These are phyloP conservation scores for Eilema griseolum DNA, from an alignment of 2,888 invertebrate species.

Conservation along the genomic window DNA sequence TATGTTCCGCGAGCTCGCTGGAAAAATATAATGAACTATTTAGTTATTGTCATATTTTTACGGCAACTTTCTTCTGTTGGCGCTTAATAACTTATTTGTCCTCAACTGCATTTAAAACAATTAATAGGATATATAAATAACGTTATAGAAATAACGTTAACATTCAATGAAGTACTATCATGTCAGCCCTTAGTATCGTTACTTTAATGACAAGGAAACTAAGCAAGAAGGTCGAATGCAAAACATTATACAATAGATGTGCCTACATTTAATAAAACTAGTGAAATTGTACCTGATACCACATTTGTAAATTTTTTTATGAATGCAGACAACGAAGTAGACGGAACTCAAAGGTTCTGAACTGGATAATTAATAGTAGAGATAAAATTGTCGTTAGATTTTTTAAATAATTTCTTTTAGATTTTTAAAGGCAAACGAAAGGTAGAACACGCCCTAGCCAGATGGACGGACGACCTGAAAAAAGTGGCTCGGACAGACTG, in stretches of 20 bases:
- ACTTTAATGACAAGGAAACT: neutral
- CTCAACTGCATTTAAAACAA: neutral
- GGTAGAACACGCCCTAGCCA: too few species aligned
- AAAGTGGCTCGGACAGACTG: too few species aligned
- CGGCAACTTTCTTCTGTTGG: neutral
- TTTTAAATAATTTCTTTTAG: too few species aligned
- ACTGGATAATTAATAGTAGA: too few species aligned
- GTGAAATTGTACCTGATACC: neutral
- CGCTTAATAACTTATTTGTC: neutral
- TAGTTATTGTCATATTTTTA: neutral
- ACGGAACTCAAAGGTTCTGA: neutral
- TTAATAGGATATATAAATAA: neutral
- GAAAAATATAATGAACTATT: neutral
- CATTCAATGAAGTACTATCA: neutral
- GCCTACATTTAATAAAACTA: neutral
- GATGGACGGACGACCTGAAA: too few species aligned
- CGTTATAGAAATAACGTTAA: neutral
- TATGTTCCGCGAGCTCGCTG: too few species aligned
- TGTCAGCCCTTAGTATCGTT: neutral
- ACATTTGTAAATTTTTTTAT: neutral
- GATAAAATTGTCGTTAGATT: too few species aligned
- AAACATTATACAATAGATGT: neutral
- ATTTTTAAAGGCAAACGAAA: too few species aligned
- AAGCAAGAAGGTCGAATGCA: neutral
- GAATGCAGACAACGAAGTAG: neutral